Evolutionary conservation across 2,113 vertebrate genomes (phyloP), one percentile per base, ranked within the genome.

Genomic region (Rallus limicola): DNA sequence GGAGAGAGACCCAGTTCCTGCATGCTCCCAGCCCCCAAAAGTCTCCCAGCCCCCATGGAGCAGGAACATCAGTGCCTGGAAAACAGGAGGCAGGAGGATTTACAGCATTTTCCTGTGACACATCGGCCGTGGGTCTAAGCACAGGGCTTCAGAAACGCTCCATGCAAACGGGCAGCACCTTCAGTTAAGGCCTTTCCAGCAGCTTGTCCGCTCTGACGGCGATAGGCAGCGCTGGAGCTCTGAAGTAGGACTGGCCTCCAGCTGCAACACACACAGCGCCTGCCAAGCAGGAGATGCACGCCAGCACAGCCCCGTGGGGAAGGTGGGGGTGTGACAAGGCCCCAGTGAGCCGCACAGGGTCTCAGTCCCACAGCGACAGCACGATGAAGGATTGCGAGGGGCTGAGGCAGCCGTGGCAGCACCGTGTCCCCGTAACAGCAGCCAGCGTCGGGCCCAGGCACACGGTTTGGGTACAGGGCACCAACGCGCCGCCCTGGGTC

Each of bases 111-210:
- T 65, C 78, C 67, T 63, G 74, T n/a, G 87, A 86, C 1, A 21
- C 33, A 20, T 5, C 69, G 56, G 44, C 58, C 59, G 42, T 9
- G 2, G 34, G 50, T 24, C 34, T 9, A 70, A 53, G 86, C 52
- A 53, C 12, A 82, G 78, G 67, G 46, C 75, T 76, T 56, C 36
- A 83, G 83, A 53, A 94, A 67, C 9, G 16, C 85, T 70, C n/a
- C 24, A 16, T 19, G 60, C 40, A 78, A 56, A 85, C 1, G 6
- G 78, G 38, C 11, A 78, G 81, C 90, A 38, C 72, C 56, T 55
- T 82, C 79, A 67, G 23, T 86, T 90, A 93, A 97, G 95, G 93
- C 81, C 67, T 82, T 95, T 82, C 70, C 31, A 89, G 75, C 70
- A 75, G 55, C 52, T 80, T 21, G 83, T 81, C 70, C 52, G 78